phyloP scores from a whole-genome alignment of 1,140 invertebrate species.

The Lerema accius region DNA sequence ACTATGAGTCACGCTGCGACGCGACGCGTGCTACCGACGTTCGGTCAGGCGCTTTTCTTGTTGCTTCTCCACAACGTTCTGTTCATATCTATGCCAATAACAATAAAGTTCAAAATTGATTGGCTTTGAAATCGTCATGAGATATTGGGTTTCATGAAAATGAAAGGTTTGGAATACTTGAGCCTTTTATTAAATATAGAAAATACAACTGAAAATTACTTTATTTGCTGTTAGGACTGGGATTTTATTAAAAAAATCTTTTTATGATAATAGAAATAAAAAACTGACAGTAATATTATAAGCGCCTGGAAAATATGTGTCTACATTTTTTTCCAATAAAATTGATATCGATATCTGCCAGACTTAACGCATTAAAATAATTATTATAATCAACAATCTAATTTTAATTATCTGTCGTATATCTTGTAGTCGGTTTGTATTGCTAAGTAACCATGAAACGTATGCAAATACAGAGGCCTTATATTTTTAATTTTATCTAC shows the following conservation, averaged over 20 bases:
- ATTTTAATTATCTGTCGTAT: conserved; percentile 12
- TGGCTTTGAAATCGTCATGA: not conserved
- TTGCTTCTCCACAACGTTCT: not conserved
- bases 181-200: no score
- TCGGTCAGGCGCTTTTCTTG: conserved; percentile 40
- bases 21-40: conserved; percentile 34
- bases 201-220: no score
- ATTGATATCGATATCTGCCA: no score
- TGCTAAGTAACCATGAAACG: conserved; percentile 38
- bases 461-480: conserved; percentile 50
- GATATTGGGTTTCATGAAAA: not conserved
- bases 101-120: conserved; percentile 4
- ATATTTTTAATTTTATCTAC: conserved; percentile 62
- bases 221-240: no score
- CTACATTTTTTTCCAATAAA: no score
- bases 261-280: no score
- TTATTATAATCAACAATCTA: not conserved
- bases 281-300: no score
- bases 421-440: conserved; percentile 13
- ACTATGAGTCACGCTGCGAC: conserved; percentile 69
- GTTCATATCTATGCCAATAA: not conserved
- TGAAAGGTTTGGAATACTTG: no score
- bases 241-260: no score
- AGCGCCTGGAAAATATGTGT: no score
- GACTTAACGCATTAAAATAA: no score